Evolutionary conservation across 2,888 invertebrate species (phyloP).

Genomic region (Octodonta nipae): DNA sequence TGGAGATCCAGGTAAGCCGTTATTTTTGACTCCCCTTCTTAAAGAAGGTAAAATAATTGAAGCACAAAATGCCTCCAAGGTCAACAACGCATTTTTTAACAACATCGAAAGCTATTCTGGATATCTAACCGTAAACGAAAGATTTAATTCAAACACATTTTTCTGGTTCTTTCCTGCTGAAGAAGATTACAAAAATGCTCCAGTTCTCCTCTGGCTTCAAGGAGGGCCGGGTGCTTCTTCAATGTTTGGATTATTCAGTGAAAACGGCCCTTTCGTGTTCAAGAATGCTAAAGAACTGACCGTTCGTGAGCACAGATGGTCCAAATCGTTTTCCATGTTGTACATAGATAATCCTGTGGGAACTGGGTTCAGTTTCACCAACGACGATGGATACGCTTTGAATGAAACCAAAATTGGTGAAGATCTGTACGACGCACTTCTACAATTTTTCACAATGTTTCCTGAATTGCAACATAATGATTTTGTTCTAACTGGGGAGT

Average conservation of each 20-base stretch:
- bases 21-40: conserved; percentile 57
- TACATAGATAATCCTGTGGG: conserved; percentile 5
- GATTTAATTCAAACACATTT: conserved; percentile 68
- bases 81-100: conserved; percentile 18
- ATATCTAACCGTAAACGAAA: conserved; percentile 69
- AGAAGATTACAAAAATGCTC: conserved; percentile 41
- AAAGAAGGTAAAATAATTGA: conserved; percentile 50
- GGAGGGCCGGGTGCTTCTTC: conserved; percentile 77
- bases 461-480: conserved; percentile 54
- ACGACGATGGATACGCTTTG: conserved; percentile 56
- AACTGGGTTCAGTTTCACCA: conserved; percentile 77
- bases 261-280: conserved; percentile 56
- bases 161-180: conserved; percentile 85
- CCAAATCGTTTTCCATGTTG: not conserved
- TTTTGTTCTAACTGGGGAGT: conserved; percentile 79
- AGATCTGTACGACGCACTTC: conserved; percentile 58
- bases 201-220: conserved; percentile 72
- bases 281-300: conserved; percentile 19
- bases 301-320: conserved; percentile 34
- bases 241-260: conserved; percentile 65
- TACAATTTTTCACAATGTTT: conserved; percentile 71
- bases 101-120: conserved; percentile 61
- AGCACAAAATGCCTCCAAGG: conserved; percentile 41
- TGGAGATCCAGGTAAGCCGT: conserved; percentile 36
- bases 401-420: conserved; percentile 66